Percentiles rank a stretch among this genome's conserved stretches.
Evolutionary conservation across 2,797 vertebrate genomes (phyloP).

Genomic region (Hybognathus amarus): DNA sequence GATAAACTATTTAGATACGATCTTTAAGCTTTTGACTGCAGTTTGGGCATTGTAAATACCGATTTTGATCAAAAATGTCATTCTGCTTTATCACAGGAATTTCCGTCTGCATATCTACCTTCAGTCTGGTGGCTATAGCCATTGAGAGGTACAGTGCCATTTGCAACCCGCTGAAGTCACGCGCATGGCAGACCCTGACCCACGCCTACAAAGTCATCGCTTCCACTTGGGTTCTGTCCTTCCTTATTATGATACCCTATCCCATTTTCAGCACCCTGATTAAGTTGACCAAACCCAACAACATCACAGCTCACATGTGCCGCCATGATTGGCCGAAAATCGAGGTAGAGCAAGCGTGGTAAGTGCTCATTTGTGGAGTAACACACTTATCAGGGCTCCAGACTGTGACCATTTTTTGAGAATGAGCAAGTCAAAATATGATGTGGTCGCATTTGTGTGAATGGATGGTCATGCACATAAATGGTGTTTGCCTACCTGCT

Average conservation of each 20-base stretch:
- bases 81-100: slow-evolving; percentile 77
- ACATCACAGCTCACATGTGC: slow-evolving; percentile 78
- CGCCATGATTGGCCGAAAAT: slow-evolving; percentile 83
- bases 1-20: background rate
- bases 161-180: slow-evolving; percentile 92
- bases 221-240: slow-evolving; percentile 88
- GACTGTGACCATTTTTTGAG: no score
- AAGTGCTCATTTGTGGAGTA: slow-evolving; percentile 59
- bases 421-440: no score
- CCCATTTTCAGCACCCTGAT: slow-evolving; percentile 84
- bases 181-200: slow-evolving; percentile 95
- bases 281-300: slow-evolving; percentile 59
- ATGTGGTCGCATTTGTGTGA: no score
- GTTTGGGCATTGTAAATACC: background rate
- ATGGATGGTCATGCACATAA: no score
- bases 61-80: background rate
- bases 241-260: slow-evolving; percentile 92
- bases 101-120: slow-evolving; percentile 95
- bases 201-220: slow-evolving; percentile 92
- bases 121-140: slow-evolving; percentile 95
- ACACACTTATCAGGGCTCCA: no score
- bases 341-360: slow-evolving; percentile 86
- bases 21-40: background rate
- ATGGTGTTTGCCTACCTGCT: no score
- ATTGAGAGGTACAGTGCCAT: slow-evolving; percentile 96